Evolutionary conservation across 1,140 invertebrate species (phyloP).

Genomic region (Magallana angulata): DNA sequence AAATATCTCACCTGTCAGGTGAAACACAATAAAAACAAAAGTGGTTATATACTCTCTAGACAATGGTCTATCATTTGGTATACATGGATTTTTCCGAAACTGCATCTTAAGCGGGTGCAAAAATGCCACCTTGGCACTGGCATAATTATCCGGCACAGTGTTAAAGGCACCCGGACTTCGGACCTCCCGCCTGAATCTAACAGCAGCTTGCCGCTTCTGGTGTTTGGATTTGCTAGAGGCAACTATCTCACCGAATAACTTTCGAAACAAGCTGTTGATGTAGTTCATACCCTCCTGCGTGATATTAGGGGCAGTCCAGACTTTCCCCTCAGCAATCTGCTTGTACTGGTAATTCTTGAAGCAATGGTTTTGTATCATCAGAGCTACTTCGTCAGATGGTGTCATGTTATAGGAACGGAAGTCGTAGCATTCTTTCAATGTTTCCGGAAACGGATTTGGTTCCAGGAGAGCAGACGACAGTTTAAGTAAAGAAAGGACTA

Average conservation of each 20-base stretch:
- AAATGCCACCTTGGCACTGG: too few species aligned
- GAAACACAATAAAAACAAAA: too few species aligned
- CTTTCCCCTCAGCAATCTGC: neutral
- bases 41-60: too few species aligned
- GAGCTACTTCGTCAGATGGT: neutral
- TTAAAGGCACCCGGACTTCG: neutral
- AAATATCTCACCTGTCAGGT: too few species aligned
- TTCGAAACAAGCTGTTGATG: slow-evolving; percentile 14
- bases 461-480: slow-evolving; percentile 12
- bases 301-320: neutral
- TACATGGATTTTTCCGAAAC: too few species aligned
- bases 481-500: neutral
- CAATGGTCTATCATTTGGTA: too few species aligned
- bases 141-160: too few species aligned
- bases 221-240: neutral
- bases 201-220: neutral
- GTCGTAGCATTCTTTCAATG: neutral
- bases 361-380: neutral
- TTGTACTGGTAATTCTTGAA: neutral
- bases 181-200: neutral
- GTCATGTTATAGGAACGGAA: slow-evolving; percentile 26
- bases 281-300: slow-evolving; percentile 10
- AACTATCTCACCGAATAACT: neutral
- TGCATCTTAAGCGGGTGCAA: too few species aligned
- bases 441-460: slow-evolving; percentile 2